A percentile compares a stretch with the other conserved stretches of the same genome.
Evolutionary conservation across 2,113 vertebrate genomes (phyloP).

Genomic region (Muntiacus reevesi): DNA sequence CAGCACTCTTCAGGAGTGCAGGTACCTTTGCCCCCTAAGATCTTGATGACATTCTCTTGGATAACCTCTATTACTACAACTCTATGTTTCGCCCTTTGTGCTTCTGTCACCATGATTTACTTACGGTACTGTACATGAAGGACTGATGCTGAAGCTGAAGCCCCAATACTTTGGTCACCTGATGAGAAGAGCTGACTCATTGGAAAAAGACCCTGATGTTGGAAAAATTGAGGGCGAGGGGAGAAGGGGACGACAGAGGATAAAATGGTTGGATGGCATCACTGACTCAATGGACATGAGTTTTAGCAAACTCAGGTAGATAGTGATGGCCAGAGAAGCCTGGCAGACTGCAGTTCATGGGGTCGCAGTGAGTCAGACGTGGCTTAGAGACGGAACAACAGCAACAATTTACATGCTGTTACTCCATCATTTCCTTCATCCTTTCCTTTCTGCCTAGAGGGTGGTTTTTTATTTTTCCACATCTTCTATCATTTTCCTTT

Average conservation of each 20-base stretch:
- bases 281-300: background rate
- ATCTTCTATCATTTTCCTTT: background rate
- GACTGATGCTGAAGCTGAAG: background rate
- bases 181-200: background rate
- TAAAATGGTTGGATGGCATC: background rate
- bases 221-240: background rate
- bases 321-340: background rate
- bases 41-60: background rate
- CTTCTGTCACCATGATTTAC: background rate
- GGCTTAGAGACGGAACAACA: fast-evolving
- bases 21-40: background rate
- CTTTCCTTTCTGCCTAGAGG: background rate
- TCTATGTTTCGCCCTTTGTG: background rate
- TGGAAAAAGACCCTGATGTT: background rate
- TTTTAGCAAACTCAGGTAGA: background rate
- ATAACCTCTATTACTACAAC: background rate
- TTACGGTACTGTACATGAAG: background rate
- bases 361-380: fast-evolving
- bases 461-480: background rate
- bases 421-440: background rate
- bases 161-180: background rate
- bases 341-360: background rate
- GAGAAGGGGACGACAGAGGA: background rate
- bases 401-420: background rate
- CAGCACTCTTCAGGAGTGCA: background rate